Base-by-base conservation (phyloP, 2,888 invertebrate genomes). In the Anorthoa munda region DNA sequence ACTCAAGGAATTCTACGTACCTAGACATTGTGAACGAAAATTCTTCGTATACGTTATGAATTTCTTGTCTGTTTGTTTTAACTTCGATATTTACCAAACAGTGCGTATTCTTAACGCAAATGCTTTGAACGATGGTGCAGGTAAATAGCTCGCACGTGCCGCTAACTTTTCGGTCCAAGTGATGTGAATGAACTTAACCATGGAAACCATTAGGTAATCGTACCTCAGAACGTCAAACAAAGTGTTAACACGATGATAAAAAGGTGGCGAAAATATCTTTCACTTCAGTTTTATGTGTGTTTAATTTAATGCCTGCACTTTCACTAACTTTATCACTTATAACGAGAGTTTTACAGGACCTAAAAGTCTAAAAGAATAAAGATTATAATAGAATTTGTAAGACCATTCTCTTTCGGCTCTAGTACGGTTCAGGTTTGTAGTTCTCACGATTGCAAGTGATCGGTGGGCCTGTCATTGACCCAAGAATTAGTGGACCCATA, bases 401-500 rank as follows among this genome's bases (percentile, higher is more conserved):
- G 56, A 18, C 72, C 84, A 84, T 86, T 85, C 75, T 86, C 85
- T 83, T 87, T 86, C 39, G 72, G 72, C 67, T 73, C 64, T 77
- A 63, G 77, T 82, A 71, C 64, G 79, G 75, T 75, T 56, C 56
- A 76, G 77, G 76, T 79, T 45, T 39, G 66, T 74, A 77, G 79
- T 86, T 86, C 87, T 84, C 90, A 89, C 88, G 88, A 79, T 77
- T 82, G 72, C 75, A 63, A 66, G 82, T 85, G 83, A 87, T 86
- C 79, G 86, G 83, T 79, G 82, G 72, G 81, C 70, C 84, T 85
- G 87, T 88, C 87, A 90, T 89, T 89, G 90, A 90, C 90, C 90
- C 82, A 75, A 77, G 81, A 75, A 79, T 81, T 86, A 81, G 77
- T 79, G 70, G 81, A 81, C 77, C 73, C 73, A 83, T 73, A 77